A percentile compares a stretch with the other conserved stretches of the same genome.
These are phyloP conservation scores for Taenioides sp. DNA, from an alignment of 2,797 vertebrate genomes.

Conservation along the genomic window DNA sequence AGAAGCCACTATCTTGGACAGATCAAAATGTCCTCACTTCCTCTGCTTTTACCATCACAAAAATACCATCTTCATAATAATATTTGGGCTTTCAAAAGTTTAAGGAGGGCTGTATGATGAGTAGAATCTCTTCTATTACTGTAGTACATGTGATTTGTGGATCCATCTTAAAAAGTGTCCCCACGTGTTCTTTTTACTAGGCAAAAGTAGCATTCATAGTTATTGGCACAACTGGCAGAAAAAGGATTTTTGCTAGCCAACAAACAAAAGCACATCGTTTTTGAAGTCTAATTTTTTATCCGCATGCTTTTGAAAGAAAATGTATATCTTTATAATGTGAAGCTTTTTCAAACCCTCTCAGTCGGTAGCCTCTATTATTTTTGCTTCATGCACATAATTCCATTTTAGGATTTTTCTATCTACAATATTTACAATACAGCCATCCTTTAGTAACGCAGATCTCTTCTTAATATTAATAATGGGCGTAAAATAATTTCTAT, in stretches of 20 bases:
- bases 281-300: conserved; percentile 88
- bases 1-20: conserved; percentile 37
- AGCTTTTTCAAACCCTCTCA: conserved; percentile 98
- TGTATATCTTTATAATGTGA: conserved; percentile 97
- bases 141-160: conserved; percentile 62
- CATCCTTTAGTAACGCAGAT: conserved; percentile 75
- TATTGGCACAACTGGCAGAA: conserved; percentile 95
- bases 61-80: conserved; percentile 34
- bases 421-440: conserved; percentile 99
- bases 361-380: conserved; percentile 98
- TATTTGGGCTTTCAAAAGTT: conserved; percentile 48
- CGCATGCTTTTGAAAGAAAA: conserved; percentile 98
- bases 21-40: conserved; percentile 42
- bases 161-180: conserved; percentile 77
- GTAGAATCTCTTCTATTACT: conserved; percentile 63
- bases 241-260: conserved; percentile 91
- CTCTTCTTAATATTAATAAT: conserved; percentile 74
- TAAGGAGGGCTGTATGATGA: conserved; percentile 57
- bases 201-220: conserved; percentile 93
- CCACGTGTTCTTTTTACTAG: conserved; percentile 86
- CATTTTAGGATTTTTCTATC: conserved; percentile 83
- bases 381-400: conserved; percentile 99
- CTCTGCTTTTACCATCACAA: conserved; percentile 12
- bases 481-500: conserved; percentile 99
- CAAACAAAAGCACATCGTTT: conserved; percentile 87